Base-by-base conservation (phyloP, 2,113 vertebrate species). In the Arothron firmamentum region DNA sequence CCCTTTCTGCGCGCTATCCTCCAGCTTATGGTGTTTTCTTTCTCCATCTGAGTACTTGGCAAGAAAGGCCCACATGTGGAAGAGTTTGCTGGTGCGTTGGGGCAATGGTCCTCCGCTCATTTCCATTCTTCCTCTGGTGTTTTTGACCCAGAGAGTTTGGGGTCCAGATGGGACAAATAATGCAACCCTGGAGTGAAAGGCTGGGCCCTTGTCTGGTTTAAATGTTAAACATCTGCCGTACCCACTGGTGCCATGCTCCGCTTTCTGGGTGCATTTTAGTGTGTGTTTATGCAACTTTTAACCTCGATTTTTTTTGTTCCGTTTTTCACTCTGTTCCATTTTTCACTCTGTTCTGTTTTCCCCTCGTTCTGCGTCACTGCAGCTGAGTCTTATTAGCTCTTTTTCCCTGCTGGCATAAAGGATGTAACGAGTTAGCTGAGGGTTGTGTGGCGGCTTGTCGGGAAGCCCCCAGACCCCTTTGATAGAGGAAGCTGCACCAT, bases 361-460 rank as follows among this genome's bases (percentile, higher is more conserved):
- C 59, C 71, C 65, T 54, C 31, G 56, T 73, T 62, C 57, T 51
- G 63, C 71, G 59, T 73, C 63, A 59, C 25, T 59, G 50, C 81
- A 87, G 69, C 76, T 84, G 76, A 85, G 50, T 38, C 72, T 68
- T 71, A 67, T 83, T 84, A 79, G 31, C 9, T 52, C 55, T 75
- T 68, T 68, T 70, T 48, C 59, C 74, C 70, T 72, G 68, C 70
- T 82, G 79, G 80, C 81, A 77, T 58, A 72, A 72, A 70, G 80
- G 82, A 85, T 89, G 88, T 88, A 82, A 88, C 86, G 82, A 88
- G 84, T 87, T 87, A 87, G 80, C 74, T 80, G 67, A 62, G 78
- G 88, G 83, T 72, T 89, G 83, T 87, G 78, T 50, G 72, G 77
- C 80, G 79, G 87, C 76, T 83, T 88, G 84, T 74, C 65, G 77